phyloP scores from a whole-genome alignment of 1,140 invertebrate genomes.

The Diabrotica undecimpunctata region DNA sequence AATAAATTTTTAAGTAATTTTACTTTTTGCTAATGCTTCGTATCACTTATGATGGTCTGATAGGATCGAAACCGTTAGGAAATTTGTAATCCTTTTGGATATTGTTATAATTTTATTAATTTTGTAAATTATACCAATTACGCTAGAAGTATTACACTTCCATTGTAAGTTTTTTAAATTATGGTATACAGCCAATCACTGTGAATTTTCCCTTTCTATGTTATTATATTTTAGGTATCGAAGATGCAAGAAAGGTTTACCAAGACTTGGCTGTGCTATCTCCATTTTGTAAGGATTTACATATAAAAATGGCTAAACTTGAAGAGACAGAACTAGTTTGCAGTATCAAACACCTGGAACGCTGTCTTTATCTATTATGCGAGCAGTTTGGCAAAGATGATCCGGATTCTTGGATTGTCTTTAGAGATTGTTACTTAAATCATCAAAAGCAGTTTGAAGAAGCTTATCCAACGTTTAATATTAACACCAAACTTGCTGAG shows the following conservation, averaged over 20 bases:
- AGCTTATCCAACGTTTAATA: constrained; percentile 5
- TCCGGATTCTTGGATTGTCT: constrained; percentile 58
- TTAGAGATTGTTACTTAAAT: constrained; percentile 48
- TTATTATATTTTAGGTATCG: constrained; percentile 3
- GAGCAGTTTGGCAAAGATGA: constrained; percentile 53
- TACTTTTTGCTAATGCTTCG: too few species aligned
- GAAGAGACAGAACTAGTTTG: constrained; percentile 50
- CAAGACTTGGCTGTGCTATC: neutral
- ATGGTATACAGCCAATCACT: too few species aligned
- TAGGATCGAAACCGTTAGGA: too few species aligned
- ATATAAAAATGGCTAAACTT: constrained; percentile 39
- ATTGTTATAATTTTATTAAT: too few species aligned
- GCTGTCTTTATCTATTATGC: constrained; percentile 49
- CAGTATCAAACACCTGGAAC: constrained; percentile 44
- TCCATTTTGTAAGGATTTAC: constrained; percentile 29
- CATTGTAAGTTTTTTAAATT: too few species aligned
- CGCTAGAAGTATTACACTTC: too few species aligned
- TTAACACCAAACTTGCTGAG: constrained; percentile 12
- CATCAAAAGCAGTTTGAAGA: constrained; percentile 14
- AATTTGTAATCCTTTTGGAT: too few species aligned
- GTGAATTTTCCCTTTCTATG: neutral
- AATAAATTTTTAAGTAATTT: too few species aligned
- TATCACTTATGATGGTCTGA: too few species aligned
- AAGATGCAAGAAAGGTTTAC: constrained; percentile 3
- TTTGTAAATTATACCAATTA: too few species aligned